Evolutionary conservation across 1,140 invertebrate genomes (phyloP), one percentile per base, ranked within the genome.

Genomic region (Pachypeltis micranthus): DNA sequence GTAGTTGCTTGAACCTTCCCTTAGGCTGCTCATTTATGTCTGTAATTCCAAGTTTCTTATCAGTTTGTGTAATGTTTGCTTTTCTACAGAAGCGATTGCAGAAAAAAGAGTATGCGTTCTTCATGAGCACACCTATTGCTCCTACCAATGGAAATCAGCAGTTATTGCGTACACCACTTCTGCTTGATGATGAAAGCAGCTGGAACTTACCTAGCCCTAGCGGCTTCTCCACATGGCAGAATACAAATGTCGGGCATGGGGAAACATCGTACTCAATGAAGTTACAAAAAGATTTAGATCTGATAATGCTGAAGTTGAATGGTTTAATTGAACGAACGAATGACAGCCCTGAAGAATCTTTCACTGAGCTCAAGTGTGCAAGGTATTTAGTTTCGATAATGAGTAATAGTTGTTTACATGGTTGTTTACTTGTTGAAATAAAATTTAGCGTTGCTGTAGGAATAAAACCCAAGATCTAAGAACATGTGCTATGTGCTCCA

Each of bases 291-390:
- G 59, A 61, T 24, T 34, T 61, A 0, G 59, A 61, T 14, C 2
- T 39, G 31, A 61, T 61, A 19, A 44, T 61, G 59, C n/a, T 25
- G 2, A 61, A 61, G 21, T 61, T 61, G 27, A 61, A 61, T 25
- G 23, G 27, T 44, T n/a, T 39, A 39, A 39, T 39, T n/a, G 34
- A 39, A 7, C 34, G n/a, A n/a, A 39, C 34, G 34, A 7, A 39
- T 7, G 34, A 39, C n/a, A n/a, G n/a, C n/a, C n/a, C n/a, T n/a
- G n/a, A n/a, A n/a, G n/a, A n/a, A n/a, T n/a, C n/a, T n/a, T n/a
- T n/a, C n/a, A n/a, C n/a, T n/a, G n/a, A n/a, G n/a, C n/a, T n/a
- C n/a, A n/a, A n/a, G n/a, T n/a, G n/a, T n/a, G n/a, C n/a, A n/a
- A n/a, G n/a, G n/a, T n/a, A n/a, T n/a, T n/a, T n/a, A n/a, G n/a